Percentiles rank a stretch among this genome's conserved stretches.
These are phyloP conservation scores for Buathra laborator DNA, from an alignment of 2,888 invertebrate species.

Conservation along the genomic window DNA sequence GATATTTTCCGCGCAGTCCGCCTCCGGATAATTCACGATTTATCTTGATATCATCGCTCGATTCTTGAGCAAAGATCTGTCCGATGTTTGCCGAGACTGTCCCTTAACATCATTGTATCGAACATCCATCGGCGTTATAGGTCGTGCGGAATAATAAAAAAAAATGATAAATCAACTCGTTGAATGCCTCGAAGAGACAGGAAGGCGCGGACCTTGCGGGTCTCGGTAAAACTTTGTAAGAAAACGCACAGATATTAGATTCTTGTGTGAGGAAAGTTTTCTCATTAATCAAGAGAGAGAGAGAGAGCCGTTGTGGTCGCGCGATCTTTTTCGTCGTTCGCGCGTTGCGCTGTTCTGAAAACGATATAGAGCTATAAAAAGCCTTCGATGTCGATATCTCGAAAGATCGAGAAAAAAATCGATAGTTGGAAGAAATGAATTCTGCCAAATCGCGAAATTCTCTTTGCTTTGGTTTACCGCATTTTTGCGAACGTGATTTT, in stretches of 20 bases:
- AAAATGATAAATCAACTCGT: conserved; percentile 32
- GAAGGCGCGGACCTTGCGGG: background rate
- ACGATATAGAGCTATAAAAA: background rate
- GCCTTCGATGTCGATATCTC: background rate
- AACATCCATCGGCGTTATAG: background rate
- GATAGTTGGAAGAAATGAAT: background rate
- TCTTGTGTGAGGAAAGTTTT: conserved; percentile 56
- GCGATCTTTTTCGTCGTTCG: background rate
- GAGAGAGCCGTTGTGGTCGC: background rate
- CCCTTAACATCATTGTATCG: background rate
- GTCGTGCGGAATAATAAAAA: conserved; percentile 5
- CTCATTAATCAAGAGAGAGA: conserved; percentile 56
- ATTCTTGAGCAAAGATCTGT: too few species aligned
- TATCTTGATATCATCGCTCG: too few species aligned
- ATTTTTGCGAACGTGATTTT: background rate
- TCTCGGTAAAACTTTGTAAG: conserved; percentile 27
- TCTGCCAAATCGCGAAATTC: background rate
- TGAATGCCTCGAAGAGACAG: background rate
- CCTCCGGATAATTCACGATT: too few species aligned
- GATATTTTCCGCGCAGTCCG: too few species aligned
- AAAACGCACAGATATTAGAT: conserved; percentile 45
- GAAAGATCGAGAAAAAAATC: background rate
- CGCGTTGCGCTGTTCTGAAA: background rate
- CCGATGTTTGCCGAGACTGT: background rate
- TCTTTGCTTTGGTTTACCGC: background rate